Evolutionary conservation across 2,113 vertebrate species (phyloP), one percentile per base, ranked within the genome.

Genomic region (Sphyrna mokarran): DNA sequence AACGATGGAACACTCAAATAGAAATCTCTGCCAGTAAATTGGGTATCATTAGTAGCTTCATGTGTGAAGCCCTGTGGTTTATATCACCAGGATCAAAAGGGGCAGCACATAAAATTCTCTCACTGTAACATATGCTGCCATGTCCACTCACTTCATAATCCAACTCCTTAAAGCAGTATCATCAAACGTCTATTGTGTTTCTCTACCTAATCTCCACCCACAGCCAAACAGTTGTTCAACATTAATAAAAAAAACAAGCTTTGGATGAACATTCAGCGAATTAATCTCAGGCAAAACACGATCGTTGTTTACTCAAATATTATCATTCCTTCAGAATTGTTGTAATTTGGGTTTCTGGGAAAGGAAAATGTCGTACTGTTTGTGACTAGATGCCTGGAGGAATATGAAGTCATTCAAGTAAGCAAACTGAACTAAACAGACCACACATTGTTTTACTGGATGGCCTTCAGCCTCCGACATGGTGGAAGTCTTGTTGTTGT

Each of bases 341-440:
- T 93, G 89, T n/a, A 68, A 66, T 93, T 93, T 22, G 66, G 10
- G 16, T 66, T 66, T 93, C 89, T 68, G 89, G 89, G 89, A 93
- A 93, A 93, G 61, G 89, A 66, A 37, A 93, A 68, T 37, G 89
- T 90, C 14, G 26, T 63, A 91, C 37, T 93, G 61, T 93, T 93
- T 93, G 89, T 43, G 61, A 93, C 61, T 93, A 33, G 89, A 20
- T 66, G 61, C 61, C 61, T 22, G 89, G 33, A 66, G 33, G 61
- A 93, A 66, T 66, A 91, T 93, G 61, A 93, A 93, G 89, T 93
- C 89, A 93, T 66, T 66, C 89, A 93, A 66, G 20, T 66, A 93
- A 93, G 89, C 89, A 93, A 93, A 93, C 63, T 22, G 48, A 93
- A 93, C 61, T 66, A 66, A 93, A 93, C 61, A 93, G 89, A 93